Evolutionary conservation across 30 jellyfish, hydroid and myxozoan genomes (phyloP).

Genomic region (Pseudorhiza aurosa): DNA sequence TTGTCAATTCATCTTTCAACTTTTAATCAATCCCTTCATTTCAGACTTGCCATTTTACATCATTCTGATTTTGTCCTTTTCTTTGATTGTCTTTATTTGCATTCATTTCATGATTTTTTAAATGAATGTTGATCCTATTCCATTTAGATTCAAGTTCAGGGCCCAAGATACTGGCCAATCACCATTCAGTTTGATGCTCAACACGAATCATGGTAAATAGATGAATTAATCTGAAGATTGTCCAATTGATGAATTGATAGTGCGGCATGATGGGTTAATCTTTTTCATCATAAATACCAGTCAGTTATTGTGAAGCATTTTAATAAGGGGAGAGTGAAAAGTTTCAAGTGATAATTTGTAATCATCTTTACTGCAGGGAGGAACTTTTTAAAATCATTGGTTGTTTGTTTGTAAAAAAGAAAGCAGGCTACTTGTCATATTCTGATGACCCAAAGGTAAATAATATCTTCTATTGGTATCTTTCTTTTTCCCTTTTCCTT

Average conservation of each 20-base stretch:
- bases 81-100: neutral
- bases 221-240: no score
- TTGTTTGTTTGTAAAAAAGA: slow-evolving; percentile 75
- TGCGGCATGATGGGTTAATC: no score
- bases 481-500: neutral
- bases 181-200: slow-evolving; percentile 13
- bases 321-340: no score
- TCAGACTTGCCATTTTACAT: neutral
- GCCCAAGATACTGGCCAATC: slow-evolving; percentile 93
- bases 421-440: slow-evolving; percentile 90
- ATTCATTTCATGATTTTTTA: no score
- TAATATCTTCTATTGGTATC: neutral
- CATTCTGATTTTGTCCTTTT: neutral
- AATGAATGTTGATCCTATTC: no score
- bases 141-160: slow-evolving; percentile 70
- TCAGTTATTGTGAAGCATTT: no score
- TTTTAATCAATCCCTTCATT: no score
- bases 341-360: no score
- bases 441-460: slow-evolving; percentile 95
- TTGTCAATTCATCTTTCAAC: no score
- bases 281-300: no score
- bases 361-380: no score
- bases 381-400: slow-evolving; percentile 31
- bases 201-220: neutral
- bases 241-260: no score